Base-by-base conservation (phyloP, 2,113 vertebrate species). In the Alces alces region DNA sequence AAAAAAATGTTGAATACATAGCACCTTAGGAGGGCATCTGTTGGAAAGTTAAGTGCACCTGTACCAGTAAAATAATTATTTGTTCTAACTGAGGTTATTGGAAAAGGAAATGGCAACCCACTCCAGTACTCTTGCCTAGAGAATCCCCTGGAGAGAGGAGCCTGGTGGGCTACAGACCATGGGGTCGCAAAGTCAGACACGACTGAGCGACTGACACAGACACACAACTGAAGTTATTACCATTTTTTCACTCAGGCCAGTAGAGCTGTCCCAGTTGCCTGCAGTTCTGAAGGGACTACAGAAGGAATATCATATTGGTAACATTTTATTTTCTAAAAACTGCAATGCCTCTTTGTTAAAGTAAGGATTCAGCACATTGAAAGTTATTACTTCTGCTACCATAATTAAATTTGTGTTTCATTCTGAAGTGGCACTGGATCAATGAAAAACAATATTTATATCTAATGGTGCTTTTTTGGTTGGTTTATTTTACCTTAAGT, bases 341-440 rank as follows among this genome's bases (percentile, higher is more conserved):
- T 97, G 85, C 87, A 98, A 97, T 98, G 97, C 92, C 66, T 97
- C 93, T 96, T 97, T 90, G 94, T 98, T 98, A 98, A 98, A 98
- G 96, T 23, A 98, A 97, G 73, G 60, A 98, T 97, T 70, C 86
- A 97, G 98, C 27, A 4, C 45, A 43, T 9, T 96, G 89, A 97
- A 98, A 98, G 96, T 96, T 80, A 98, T 97, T 98, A 98, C 98
- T 89, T 98, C 85, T 97, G 80, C 85, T 97, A 93, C 88, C 93
- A 97, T 86, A 98, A 98, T 98, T 98, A 98, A 98, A 98, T 97
- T 91, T 97, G 84, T 92, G 96, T 96, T 96, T 97, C 90, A 86
- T 83, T 95, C 55, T 47, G 28, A 82, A 84, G 45, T 79, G 43
- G 13, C 10, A 95, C 7, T 66, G 36, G 47, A 93, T 92, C 91